phyloP scores from a whole-genome alignment of 2,797 vertebrate species.

The Coregonus sp. region DNA sequence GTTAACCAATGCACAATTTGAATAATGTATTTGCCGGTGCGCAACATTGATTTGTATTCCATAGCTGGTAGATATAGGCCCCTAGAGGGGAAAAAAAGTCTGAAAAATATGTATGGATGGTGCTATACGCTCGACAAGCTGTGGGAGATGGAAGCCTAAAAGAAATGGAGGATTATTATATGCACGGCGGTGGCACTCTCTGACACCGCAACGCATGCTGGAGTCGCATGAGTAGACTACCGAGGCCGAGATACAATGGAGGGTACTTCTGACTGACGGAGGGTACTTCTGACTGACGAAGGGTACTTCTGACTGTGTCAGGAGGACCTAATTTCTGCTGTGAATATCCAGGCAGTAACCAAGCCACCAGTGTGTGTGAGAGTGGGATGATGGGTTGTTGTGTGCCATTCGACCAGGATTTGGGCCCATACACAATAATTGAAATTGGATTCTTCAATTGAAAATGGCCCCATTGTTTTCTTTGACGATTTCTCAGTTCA shows the following conservation, averaged over 20 bases:
- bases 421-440: too few relatives aligned
- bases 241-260: neutral
- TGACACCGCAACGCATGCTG: neutral
- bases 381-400: too few relatives aligned
- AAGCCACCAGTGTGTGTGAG: too few relatives aligned
- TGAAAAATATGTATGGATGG: neutral
- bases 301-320: neutral
- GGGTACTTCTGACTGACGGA: neutral
- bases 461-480: too few relatives aligned
- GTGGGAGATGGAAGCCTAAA: neutral
- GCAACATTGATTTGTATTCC: neutral
- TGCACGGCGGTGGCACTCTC: neutral
- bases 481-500: too few relatives aligned
- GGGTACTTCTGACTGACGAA: too few relatives aligned
- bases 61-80: neutral
- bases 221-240: neutral
- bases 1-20: slow-evolving; percentile 24
- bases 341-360: too few relatives aligned
- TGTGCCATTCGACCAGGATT: too few relatives aligned
- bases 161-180: neutral
- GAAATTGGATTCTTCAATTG: too few relatives aligned
- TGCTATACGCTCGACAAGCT: neutral
- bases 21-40: slow-evolving; percentile 42
- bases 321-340: neutral
- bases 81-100: neutral